Percentiles rank a stretch among this genome's conserved stretches.
These are phyloP conservation scores for Nebria ingens DNA, from an alignment of 1,140 invertebrate genomes.

Conservation along the genomic window DNA sequence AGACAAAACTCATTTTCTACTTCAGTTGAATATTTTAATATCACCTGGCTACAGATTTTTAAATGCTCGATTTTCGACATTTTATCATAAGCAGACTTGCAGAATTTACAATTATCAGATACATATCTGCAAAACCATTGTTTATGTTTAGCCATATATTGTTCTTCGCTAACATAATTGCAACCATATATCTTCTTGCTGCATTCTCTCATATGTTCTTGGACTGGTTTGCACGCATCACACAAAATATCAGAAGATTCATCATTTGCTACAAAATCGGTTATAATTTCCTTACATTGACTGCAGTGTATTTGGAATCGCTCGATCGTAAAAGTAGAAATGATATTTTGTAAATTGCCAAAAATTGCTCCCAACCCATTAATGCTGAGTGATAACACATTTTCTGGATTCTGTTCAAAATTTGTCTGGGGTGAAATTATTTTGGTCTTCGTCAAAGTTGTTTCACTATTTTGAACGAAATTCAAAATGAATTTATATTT, in stretches of 20 bases:
- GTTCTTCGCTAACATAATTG: background rate
- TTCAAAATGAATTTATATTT: too few species aligned
- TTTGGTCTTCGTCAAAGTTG: background rate
- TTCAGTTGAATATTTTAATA: background rate
- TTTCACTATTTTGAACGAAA: too few species aligned
- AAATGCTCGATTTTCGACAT: background rate
- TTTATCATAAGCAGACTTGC: background rate
- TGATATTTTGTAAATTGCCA: background rate
- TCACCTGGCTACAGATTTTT: background rate
- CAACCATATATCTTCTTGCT: background rate
- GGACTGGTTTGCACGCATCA: background rate
- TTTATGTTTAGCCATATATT: background rate
- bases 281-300: background rate
- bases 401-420: background rate
- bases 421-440: background rate
- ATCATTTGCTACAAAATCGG: background rate
- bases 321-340: background rate
- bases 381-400: background rate
- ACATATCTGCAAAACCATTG: background rate
- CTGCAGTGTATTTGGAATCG: background rate
- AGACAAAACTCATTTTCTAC: background rate
- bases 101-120: background rate
- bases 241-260: background rate
- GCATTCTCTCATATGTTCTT: background rate
- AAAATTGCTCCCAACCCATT: background rate